A percentile compares a stretch with the other conserved stretches of the same genome.
Conservation (phyloP, 2,888 invertebrate genomes). For the Aporophyla nigra region DNA sequence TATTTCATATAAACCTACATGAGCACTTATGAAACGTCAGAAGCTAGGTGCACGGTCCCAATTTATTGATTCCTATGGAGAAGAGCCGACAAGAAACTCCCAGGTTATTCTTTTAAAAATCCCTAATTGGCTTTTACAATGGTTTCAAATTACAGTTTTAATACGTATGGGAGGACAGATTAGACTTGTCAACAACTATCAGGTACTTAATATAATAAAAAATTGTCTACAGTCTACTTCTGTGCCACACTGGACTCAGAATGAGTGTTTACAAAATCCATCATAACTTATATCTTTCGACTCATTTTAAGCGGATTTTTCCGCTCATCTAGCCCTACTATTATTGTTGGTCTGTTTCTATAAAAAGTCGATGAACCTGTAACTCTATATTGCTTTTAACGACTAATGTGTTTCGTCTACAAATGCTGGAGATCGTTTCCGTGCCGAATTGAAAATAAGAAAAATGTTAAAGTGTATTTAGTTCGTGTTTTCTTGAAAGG, state of each 20-base stretch:
- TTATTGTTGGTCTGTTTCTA: conserved; percentile 11
- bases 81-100: too few relatives aligned
- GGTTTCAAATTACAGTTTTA: too few relatives aligned
- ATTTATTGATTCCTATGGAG: too few relatives aligned
- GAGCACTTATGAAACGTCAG: too few relatives aligned
- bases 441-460: conserved; percentile 17
- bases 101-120: too few relatives aligned
- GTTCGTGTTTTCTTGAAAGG: neutral
- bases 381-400: conserved; percentile 50
- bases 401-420: conserved; percentile 55
- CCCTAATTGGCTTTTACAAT: too few relatives aligned
- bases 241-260: neutral
- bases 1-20: too few relatives aligned
- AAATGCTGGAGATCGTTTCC: conserved; percentile 30
- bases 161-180: too few relatives aligned
- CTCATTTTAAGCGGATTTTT: neutral
- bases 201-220: too few relatives aligned
- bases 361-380: conserved; percentile 43
- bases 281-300: neutral
- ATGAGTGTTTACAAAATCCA: neutral
- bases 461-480: conserved; percentile 14
- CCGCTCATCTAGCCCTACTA: neutral
- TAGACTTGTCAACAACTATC: too few relatives aligned
- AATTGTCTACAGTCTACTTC: neutral
- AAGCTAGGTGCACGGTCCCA: too few relatives aligned